Evolutionary conservation across 2,888 invertebrate genomes (phyloP), one percentile per base, ranked within the genome.

Genomic region (Athrips mouffetella): DNA sequence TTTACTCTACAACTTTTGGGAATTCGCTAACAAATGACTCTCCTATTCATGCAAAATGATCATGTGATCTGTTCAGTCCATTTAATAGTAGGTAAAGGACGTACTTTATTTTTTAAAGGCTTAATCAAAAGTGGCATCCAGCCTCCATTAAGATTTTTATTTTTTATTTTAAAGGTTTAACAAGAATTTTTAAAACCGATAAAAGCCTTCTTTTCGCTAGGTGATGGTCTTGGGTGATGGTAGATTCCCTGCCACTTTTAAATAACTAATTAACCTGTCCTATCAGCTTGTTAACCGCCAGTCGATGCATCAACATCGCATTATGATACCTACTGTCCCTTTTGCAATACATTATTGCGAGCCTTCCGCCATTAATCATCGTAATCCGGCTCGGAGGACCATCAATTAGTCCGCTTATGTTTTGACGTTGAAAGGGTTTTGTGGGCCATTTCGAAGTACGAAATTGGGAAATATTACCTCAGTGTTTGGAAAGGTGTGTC

Each of bases 351-450:
- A 27, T 13, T 30, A 18, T n/a, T 7, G 44, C 30, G 11, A 15
- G 16, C 18, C 10, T 3, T n/a, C 8, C 5, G 18, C 50, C 45
- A 55, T 53, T 49, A 49, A 53, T 52, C 53, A 45, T 42, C 41
- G 7, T 47, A 41, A 55, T 56, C 56, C 51, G 47, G 51, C 51
- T 49, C 50, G 54, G 53, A 56, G 58, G 50, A 52, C 51, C 52
- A 52, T 47, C 51, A 40, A 48, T 40, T 46, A 49, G 21, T n/a
- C 13, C 8, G 20, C n/a, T 1, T 47, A 5, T 35, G 35, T 35
- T 35, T 35, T 35, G 35, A 35, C 35, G 35, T 35, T 3, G 11
- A 31, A 31, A 31, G 31, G 15, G 31, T 7, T 31, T 31, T 31
- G n/a, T n/a, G 27, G 13, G 5, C 15, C 13, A n/a, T 31, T 31